Conservation (phyloP, 2,797 vertebrate species). For the Tauraco hartlaubi region DNA sequence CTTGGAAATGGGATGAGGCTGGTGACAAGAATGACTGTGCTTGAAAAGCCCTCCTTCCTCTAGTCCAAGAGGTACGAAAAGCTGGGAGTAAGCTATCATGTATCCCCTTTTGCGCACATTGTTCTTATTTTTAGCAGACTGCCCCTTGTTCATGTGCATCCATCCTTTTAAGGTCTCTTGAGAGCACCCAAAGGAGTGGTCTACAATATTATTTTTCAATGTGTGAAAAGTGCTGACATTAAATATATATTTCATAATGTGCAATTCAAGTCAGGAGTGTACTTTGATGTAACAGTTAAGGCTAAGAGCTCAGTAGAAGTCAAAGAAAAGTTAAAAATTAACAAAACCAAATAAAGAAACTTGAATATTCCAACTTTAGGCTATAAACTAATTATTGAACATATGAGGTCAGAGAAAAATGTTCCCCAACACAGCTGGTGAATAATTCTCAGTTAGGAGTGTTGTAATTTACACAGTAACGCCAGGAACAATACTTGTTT, state of each 20-base stretch:
- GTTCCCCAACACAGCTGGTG: neutral
- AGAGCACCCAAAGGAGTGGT: neutral
- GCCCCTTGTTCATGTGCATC: neutral
- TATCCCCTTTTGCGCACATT: no score
- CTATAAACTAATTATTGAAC: neutral
- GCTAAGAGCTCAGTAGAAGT: neutral
- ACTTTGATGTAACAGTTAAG: neutral
- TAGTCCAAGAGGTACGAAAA: neutral
- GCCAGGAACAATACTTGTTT: neutral
- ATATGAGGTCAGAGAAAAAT: neutral
- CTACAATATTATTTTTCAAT: neutral
- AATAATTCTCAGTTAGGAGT: neutral
- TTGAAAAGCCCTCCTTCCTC: neutral
- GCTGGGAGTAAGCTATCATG: neutral
- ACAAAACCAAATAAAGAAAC: neutral
- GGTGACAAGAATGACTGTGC: neutral
- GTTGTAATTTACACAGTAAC: neutral
- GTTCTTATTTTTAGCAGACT: neutral
- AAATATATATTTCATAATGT: neutral
- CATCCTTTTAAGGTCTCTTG: neutral
- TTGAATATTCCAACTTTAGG: neutral
- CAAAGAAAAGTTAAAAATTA: neutral
- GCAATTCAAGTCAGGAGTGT: neutral
- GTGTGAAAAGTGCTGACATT: neutral
- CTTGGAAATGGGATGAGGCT: neutral